Base-by-base conservation (phyloP, 2,888 invertebrate species). In the Lepidochrysops patricia region DNA sequence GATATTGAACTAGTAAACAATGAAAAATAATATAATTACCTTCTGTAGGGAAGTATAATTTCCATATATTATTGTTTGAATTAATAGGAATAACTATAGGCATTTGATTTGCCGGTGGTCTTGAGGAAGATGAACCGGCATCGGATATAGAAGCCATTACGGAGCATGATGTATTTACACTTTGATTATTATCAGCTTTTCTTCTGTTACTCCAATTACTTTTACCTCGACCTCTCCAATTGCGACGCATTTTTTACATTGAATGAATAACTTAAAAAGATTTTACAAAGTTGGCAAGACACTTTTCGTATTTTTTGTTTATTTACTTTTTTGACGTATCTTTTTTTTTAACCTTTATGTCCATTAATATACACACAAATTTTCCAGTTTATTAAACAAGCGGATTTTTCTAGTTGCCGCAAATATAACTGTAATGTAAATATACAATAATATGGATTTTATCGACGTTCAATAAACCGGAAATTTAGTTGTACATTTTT, bases 1-100 rank as follows among this genome's bases (percentile, higher is more conserved):
- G n/a, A n/a, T n/a, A n/a, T n/a, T n/a, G n/a, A n/a, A n/a, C n/a
- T n/a, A n/a, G n/a, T n/a, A n/a, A n/a, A n/a, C n/a, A n/a, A n/a
- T n/a, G n/a, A n/a, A n/a, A 13, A 43, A 19, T 56, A 49, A 12
- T 23, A 37, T 68, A 72, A 60, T 69, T 78, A 92, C 94, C 92
- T 89, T 94, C 92, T 60, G 91, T 88, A 35, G 93, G 91, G 77
- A 96, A 95, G 82, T 97, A 97, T 6, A 95, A 80, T 66, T 92
- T 92, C 95, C 96, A 96, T 19, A 93, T 92, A 67, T 91, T 89
- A 76, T 93, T 94, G 62, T 70, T 75, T 58, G 67, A 63, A 60
- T 69, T 71, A 56, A 85, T 64, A 34, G 80, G 71, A 7, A 87
- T 66, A 32, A 82, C 72, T 61, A 85, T 75, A 0, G 87, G 84